Base-by-base conservation (phyloP, 2,113 vertebrate genomes). In the Caranx melampygus region DNA sequence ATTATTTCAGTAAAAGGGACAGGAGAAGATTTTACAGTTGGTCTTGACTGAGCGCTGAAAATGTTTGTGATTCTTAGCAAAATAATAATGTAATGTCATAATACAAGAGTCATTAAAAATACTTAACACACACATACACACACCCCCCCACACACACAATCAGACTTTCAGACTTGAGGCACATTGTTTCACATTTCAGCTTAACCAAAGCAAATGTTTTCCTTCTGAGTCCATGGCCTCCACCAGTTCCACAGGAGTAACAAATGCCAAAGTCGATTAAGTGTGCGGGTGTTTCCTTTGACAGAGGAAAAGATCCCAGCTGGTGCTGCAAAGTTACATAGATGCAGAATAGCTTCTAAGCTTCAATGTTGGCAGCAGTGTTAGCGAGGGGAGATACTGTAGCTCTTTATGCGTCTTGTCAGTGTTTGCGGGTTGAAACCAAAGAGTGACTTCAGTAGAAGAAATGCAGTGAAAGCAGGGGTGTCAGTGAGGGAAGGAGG, bases 291-390 rank as follows among this genome's bases (percentile, higher is more conserved):
- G 72, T 79, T 81, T 73, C 40, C 51, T 85, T 76, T 81, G 67
- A 89, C 71, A 65, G 80, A 71, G 49, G 49, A 65, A 52, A 76
- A 20, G 69, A 71, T 79, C 66, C 71, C 61, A 65, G 79, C 68
- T 44, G 57, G 31, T 75, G 7, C 44, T 52, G 62, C 54, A 84
- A 72, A 80, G 71, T 62, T 65, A 84, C 79, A 80, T 82, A 55
- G 81, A 87, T 47, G 31, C 31, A 75, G 55, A 85, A 88, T 26
- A 62, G 75, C 79, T 73, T 31, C 61, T 64, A n/a, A 82, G 67
- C 57, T 57, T 54, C 42, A 33, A 66, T 52, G 75, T 74, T 81
- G 81, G 77, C 77, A 85, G 78, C 55, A 2, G 26, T 42, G 69
- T 75, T 75, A 66, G 84, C 1, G 40, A 59, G 68, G 68, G 69